phyloP scores from a whole-genome alignment of 2,797 vertebrate genomes.

The Oreonectes daqikongensis region DNA sequence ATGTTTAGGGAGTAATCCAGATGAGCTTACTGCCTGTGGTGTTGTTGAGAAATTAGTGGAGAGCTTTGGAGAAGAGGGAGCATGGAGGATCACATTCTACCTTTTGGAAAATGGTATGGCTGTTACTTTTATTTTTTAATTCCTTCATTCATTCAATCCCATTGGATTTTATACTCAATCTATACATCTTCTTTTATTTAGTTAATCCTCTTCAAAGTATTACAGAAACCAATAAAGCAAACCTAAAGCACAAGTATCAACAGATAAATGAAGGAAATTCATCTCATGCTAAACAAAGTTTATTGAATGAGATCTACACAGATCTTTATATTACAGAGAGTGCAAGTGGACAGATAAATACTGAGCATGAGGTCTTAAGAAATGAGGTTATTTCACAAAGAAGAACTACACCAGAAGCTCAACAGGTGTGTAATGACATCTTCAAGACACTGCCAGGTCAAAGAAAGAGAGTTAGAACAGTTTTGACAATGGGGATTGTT shows the following conservation, averaged over 20 bases:
- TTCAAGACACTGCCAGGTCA: constrained; percentile 17
- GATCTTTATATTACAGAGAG: constrained; percentile 30
- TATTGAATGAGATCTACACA: constrained; percentile 41
- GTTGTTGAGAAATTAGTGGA: constrained; percentile 15
- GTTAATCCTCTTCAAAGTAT: constrained; percentile 14
- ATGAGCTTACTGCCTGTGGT: background rate
- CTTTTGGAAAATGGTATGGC: background rate
- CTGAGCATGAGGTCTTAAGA: constrained; percentile 43
- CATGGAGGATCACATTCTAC: constrained; percentile 10
- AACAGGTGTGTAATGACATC: constrained; percentile 10
- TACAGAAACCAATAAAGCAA: constrained; percentile 39
- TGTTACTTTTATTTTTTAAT: background rate
- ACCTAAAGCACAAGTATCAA: constrained; percentile 4
- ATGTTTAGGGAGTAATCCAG: constrained; percentile 14
- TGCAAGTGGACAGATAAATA: constrained; percentile 23
- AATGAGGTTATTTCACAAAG: constrained; percentile 26
- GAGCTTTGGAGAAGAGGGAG: constrained; percentile 32
- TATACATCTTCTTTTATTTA: background rate
- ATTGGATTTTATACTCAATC: no score
- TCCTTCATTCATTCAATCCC: background rate
- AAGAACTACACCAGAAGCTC: background rate
- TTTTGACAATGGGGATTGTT: constrained; percentile 36
- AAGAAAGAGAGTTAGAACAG: constrained; percentile 4
- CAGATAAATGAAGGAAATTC: constrained; percentile 41
- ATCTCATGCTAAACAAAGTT: constrained; percentile 19